phyloP scores from a whole-genome alignment of 2,113 vertebrate species.

The Mystacornis crossleyi region DNA sequence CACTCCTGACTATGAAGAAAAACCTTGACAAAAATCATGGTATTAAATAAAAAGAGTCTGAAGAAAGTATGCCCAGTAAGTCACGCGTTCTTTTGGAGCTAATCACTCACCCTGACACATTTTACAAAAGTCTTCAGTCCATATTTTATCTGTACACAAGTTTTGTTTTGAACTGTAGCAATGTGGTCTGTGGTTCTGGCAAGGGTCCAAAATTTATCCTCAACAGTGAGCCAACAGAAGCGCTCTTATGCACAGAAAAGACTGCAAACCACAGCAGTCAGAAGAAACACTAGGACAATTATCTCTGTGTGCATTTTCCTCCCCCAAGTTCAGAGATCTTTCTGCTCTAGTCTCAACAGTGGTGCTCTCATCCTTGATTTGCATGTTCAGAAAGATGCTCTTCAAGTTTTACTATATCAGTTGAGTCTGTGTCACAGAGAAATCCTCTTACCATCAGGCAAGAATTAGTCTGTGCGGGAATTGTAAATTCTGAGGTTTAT shows the following conservation, averaged over 20 bases:
- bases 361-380: neutral
- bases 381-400: constrained; percentile 28
- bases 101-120: neutral
- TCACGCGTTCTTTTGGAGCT: neutral
- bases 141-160: constrained; percentile 35
- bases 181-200: constrained; percentile 70
- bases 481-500: constrained; percentile 36
- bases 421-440: neutral
- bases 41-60: neutral
- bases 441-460: constrained; percentile 48
- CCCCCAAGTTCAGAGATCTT: neutral
- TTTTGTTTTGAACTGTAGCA: constrained; percentile 29
- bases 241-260: neutral
- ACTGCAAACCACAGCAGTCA: constrained; percentile 1
- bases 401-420: neutral
- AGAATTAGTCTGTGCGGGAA: constrained; percentile 59
- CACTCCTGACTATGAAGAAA: neutral
- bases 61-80: neutral
- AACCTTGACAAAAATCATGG: neutral
- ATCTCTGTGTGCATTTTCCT: constrained; percentile 3
- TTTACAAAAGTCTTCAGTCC: constrained; percentile 27
- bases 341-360: constrained; percentile 16
- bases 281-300: neutral
- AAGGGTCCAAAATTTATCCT: constrained; percentile 65
- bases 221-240: constrained; percentile 20